Conservation (phyloP, 2,888 invertebrate species). For the Gandaritis pyraliata region DNA sequence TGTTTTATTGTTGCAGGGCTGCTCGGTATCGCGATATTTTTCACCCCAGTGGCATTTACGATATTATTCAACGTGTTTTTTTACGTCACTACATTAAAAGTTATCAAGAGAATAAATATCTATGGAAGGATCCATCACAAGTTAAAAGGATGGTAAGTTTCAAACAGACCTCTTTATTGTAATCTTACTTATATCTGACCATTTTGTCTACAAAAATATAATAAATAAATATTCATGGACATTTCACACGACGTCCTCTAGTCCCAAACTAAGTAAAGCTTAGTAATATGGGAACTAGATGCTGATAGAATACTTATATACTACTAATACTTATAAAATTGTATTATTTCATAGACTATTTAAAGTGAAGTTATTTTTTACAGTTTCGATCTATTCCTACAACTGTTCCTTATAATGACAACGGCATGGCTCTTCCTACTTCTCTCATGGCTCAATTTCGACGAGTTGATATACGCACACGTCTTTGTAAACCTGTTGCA, state of each 20-base stretch:
- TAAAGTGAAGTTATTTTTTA: slow-evolving; percentile 50
- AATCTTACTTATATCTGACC: too few relatives aligned
- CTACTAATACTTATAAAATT: too few relatives aligned
- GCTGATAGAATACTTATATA: too few relatives aligned
- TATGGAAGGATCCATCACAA: slow-evolving; percentile 95
- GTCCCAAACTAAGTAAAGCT: too few relatives aligned
- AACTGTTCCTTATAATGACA: slow-evolving; percentile 90
- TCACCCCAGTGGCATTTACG: slow-evolving; percentile 92
- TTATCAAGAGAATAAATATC: slow-evolving; percentile 91
- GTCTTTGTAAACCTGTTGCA: slow-evolving; percentile 91
- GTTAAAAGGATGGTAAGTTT: slow-evolving; percentile 89
- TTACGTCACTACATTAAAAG: slow-evolving; percentile 90
- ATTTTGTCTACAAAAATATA: too few relatives aligned
- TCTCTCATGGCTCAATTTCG: slow-evolving; percentile 89
- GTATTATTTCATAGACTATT: too few relatives aligned
- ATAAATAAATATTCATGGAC: too few relatives aligned
- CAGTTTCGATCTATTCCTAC: slow-evolving; percentile 92
- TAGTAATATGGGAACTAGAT: too few relatives aligned
- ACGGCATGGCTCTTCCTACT: slow-evolving; percentile 90
- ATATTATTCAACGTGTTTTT: slow-evolving; percentile 91
- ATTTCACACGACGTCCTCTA: too few relatives aligned
- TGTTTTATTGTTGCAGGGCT: slow-evolving; percentile 83
- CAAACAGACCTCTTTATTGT: neutral
- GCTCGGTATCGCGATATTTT: slow-evolving; percentile 92
- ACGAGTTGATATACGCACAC: slow-evolving; percentile 89